Evolutionary conservation across 2,888 invertebrate species (phyloP).

Genomic region (Epinotia ramella): DNA sequence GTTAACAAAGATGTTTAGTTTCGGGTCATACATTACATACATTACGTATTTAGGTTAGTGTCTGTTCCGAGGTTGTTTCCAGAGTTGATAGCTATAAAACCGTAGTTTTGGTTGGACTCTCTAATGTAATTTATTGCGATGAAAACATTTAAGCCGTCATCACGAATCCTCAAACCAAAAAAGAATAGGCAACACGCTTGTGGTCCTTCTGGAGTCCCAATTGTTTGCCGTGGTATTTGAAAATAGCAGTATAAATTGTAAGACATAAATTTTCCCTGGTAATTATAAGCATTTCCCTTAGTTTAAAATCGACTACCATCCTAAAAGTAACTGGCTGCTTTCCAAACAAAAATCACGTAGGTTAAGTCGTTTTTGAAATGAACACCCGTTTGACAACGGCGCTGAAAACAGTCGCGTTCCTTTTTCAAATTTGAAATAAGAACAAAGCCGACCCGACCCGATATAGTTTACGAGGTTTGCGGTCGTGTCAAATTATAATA

Average conservation of each 20-base stretch:
- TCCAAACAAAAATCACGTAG: background rate
- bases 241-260: background rate
- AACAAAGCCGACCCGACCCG: background rate
- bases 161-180: too few species aligned
- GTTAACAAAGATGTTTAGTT: too few species aligned
- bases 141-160: too few species aligned
- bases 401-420: conserved; percentile 22
- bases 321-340: background rate
- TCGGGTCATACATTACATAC: too few species aligned
- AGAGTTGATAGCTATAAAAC: too few species aligned
- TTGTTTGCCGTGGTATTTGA: background rate
- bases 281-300: conserved; percentile 6
- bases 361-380: background rate
- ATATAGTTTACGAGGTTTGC: background rate
- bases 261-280: background rate
- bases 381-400: conserved; percentile 7
- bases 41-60: too few species aligned
- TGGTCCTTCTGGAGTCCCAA: background rate
- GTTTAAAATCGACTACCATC: background rate
- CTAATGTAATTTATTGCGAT: too few species aligned
- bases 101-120: too few species aligned
- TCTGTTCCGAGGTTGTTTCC: too few species aligned
- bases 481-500: background rate
- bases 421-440: conserved; percentile 20
- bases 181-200: too few species aligned